Conservation (phyloP, 2,888 invertebrate genomes). For the Chydorus sphaericus region DNA sequence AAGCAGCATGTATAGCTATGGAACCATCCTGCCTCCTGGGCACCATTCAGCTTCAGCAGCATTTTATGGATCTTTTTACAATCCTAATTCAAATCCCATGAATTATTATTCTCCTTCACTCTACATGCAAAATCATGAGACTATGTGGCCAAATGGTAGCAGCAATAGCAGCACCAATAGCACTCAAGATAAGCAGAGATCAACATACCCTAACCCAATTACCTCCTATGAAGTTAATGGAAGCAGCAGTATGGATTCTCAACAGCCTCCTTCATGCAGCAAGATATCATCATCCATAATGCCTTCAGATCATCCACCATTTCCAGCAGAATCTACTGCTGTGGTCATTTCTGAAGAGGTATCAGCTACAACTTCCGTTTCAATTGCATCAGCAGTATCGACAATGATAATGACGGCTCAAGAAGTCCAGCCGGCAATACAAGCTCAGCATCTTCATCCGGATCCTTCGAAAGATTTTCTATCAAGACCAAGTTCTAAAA, state of each 20-base stretch:
- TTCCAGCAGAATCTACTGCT: neutral
- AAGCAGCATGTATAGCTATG: slow-evolving; percentile 5
- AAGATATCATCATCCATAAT: neutral
- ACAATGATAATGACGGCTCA: neutral
- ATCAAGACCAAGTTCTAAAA: neutral
- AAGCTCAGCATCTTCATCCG: no score
- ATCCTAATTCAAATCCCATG: slow-evolving; percentile 8
- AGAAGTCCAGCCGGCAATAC: no score
- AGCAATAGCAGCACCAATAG: no score
- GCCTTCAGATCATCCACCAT: neutral
- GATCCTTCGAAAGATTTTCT: neutral
- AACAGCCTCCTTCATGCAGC: neutral
- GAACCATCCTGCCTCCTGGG: slow-evolving; percentile 1
- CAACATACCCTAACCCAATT: neutral
- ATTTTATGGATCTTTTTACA: slow-evolving; percentile 13
- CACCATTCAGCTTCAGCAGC: slow-evolving; percentile 5
- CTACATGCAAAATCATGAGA: slow-evolving; percentile 9
- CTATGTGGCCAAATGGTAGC: neutral
- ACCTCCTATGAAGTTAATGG: no score
- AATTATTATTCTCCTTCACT: slow-evolving; percentile 5
- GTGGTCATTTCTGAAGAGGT: neutral
- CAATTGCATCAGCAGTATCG: neutral
- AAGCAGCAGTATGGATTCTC: neutral
- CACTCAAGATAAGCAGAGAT: no score
- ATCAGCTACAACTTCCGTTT: no score